Base-by-base conservation (phyloP, 92 coral and sea anemone genomes). In the Epizoanthus illoricatus region DNA sequence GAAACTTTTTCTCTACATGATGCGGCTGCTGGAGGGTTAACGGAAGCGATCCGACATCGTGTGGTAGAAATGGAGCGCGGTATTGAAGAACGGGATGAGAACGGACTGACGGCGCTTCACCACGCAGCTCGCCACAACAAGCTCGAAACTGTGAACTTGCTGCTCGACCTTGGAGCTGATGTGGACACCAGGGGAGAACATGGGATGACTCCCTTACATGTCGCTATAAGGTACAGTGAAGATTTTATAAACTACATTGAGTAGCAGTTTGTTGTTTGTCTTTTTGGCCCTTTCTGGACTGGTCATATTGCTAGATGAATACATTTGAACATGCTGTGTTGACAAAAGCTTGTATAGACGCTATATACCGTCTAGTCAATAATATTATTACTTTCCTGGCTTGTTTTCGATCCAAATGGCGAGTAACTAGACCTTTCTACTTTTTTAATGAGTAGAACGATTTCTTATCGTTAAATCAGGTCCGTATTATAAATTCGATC, bases 131-230 rank as follows among this genome's bases (percentile, higher is more conserved):
- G 71, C 3, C 43, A 63, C 59, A 63, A 78, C 45, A 62, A 63
- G 13, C 70, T 62, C 6, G 61, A 78, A 20, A 78, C 82, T 19
- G 41, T 78, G n/a, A 23, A 0, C 33, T 40, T 78, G 41, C 40
- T 78, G 40, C 71, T 78, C 52, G 71, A 62, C 54, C 39, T 64
- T n/a, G 82, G 82, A 19, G 82, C 82, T 19, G 70, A 78, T 18
- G 40, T 78, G 13, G 71, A 78, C 21, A 41, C 61, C 40, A 63
- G 54, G 7, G 82, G 72, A 7, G 60, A 78, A 11, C 36, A 11
- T 16, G 81, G 81, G 3, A 4, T 41, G 1, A 76, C 69, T 3
- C 81, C 81, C 8, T 56, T 76, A 9, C 81, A 76, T 61, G 57
- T 61, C 4, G 81, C 81, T 0, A 19, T 76, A 76, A 76, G 81